phyloP scores from a whole-genome alignment of 2,113 vertebrate species.

The Halcyon malimbica region DNA sequence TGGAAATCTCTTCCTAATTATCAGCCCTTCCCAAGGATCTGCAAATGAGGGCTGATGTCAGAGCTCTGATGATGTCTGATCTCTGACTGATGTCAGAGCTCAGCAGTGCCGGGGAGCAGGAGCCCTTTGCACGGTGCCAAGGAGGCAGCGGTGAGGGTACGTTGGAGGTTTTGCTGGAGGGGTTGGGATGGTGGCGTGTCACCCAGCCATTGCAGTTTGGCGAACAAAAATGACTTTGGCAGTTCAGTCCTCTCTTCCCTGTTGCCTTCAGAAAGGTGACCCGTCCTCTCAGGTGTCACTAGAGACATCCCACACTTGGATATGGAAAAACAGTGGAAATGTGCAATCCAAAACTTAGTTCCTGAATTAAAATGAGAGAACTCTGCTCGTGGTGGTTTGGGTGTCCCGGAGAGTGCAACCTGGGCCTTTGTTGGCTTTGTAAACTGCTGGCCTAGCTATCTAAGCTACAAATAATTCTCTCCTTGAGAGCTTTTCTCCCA shows the following conservation, averaged over 20 bases:
- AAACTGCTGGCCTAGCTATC: neutral
- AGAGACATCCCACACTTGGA: neutral
- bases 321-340: neutral
- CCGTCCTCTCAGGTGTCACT: neutral
- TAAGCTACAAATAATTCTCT: constrained; percentile 1
- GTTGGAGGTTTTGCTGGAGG: neutral
- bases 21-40: neutral
- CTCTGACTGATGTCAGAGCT: neutral
- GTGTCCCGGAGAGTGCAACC: neutral
- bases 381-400: neutral
- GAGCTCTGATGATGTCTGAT: neutral
- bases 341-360: neutral
- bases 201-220: neutral
- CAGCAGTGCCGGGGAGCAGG: neutral
- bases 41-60: neutral
- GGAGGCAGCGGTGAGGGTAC: neutral
- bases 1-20: neutral
- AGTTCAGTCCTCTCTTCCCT: neutral
- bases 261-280: neutral
- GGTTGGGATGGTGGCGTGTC: rapidly evolving
- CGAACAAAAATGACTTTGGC: constrained; percentile 10
- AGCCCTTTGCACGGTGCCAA: rapidly evolving
- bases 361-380: neutral
- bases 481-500: constrained; percentile 13
- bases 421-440: neutral